Conservation (phyloP, 2,113 vertebrate species). For the Thryonomys swinderianus region DNA sequence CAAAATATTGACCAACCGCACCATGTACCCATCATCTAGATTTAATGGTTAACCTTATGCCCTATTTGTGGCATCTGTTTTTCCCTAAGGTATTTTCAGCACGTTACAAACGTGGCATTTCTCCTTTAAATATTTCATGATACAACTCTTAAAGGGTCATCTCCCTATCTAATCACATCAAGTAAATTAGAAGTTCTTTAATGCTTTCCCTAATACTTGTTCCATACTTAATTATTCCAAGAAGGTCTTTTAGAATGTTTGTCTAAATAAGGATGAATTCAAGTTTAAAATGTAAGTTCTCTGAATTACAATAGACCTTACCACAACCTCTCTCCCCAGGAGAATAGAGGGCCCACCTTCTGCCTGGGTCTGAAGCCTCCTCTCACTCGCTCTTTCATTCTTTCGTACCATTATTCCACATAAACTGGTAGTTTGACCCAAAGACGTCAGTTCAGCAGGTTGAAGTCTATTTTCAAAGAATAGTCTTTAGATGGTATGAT, state of each 20-base stretch:
- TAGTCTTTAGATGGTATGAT: not conserved
- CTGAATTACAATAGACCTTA: not conserved
- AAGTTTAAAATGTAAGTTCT: not conserved
- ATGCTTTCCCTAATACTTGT: not conserved
- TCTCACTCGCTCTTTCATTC: not conserved
- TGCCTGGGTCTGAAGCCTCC: not conserved
- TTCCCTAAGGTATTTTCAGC: not conserved
- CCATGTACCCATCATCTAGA: not conserved
- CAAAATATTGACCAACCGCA: not conserved
- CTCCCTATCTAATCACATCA: not conserved
- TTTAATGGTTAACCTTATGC: constrained; percentile 6
- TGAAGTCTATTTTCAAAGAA: not conserved
- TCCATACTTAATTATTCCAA: not conserved
- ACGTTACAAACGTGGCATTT: not conserved
- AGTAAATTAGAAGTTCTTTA: not conserved
- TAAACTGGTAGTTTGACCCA: not conserved
- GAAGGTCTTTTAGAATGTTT: not conserved
- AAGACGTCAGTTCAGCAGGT: not conserved
- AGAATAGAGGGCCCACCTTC: not conserved
- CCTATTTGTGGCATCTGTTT: not conserved
- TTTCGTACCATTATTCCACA: not conserved
- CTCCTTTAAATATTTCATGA: not conserved
- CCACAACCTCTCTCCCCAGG: not conserved
- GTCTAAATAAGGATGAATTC: not conserved
- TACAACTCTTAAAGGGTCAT: not conserved